A percentile compares a stretch with the other conserved stretches of the same genome.
Conservation (phyloP, 2,888 invertebrate species). For the Hemicrepidius hirtus region DNA sequence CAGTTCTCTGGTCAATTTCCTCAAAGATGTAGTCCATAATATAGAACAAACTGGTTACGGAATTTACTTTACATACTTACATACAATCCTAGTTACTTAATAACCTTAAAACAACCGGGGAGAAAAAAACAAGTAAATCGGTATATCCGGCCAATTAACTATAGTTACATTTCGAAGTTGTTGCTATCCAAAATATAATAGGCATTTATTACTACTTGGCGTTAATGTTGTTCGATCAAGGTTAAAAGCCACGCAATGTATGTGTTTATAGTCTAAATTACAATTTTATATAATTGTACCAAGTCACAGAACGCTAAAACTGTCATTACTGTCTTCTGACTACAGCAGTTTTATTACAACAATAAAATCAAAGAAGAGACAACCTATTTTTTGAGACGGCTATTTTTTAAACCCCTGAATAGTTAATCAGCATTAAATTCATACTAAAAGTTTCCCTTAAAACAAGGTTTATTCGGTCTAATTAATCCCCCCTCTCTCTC, state of each 20-base stretch:
- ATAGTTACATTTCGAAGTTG: not conserved
- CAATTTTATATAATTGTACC: conserved; percentile 13
- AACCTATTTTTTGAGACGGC: too few species aligned
- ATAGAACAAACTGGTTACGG: too few species aligned
- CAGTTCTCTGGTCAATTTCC: too few species aligned
- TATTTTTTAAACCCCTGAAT: too few species aligned
- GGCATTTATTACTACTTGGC: not conserved
- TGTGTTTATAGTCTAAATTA: conserved; percentile 4
- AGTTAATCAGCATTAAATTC: too few species aligned
- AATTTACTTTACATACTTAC: not conserved
- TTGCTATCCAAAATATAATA: not conserved
- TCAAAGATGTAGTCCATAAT: too few species aligned
- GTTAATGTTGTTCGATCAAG: conserved; percentile 9
- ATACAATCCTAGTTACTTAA: conserved; percentile 5
- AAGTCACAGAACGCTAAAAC: not conserved
- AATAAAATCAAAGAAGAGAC: not conserved
- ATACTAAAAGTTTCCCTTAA: too few species aligned
- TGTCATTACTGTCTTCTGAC: not conserved
- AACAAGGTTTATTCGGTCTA: too few species aligned
- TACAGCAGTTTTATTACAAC: conserved; percentile 7
- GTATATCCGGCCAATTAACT: conserved; percentile 5
- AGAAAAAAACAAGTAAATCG: not conserved
- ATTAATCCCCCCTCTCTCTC: too few species aligned
- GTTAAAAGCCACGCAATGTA: not conserved
- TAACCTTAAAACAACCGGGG: not conserved